phyloP scores from a whole-genome alignment of 2,797 vertebrate genomes.

The Alfaro cultratus region DNA sequence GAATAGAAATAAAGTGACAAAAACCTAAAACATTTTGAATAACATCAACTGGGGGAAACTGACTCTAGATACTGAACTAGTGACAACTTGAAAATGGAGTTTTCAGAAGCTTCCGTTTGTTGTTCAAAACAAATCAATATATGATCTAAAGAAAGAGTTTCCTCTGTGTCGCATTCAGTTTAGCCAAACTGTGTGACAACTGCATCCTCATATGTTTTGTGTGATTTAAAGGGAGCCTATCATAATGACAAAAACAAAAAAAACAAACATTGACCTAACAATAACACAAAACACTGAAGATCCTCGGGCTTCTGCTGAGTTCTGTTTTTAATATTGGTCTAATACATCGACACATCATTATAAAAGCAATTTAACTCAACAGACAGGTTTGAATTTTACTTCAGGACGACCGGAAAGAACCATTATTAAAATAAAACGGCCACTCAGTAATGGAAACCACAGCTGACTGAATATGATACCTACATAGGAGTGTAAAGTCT shows the following conservation, averaged over 20 bases:
- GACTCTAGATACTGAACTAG: neutral
- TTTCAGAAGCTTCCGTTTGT: neutral
- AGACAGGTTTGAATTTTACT: neutral
- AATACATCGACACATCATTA: neutral
- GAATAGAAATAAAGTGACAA: neutral
- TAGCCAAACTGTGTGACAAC: neutral
- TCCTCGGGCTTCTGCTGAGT: neutral
- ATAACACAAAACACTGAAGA: neutral
- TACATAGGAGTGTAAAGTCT: neutral
- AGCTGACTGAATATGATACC: neutral
- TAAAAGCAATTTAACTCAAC: neutral
- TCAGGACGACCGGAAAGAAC: neutral
- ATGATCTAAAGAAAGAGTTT: neutral
- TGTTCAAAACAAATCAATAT: neutral
- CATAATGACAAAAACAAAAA: neutral
- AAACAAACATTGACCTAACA: neutral
- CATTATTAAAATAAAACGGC: neutral
- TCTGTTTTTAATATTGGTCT: neutral
- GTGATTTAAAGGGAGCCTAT: neutral
- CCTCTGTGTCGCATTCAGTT: neutral
- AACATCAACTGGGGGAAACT: neutral
- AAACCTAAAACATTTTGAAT: neutral
- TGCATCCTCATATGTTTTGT: neutral
- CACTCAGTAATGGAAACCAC: slow-evolving; percentile 3
- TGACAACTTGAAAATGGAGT: neutral